These are phyloP conservation scores for Chiloscyllium plagiosum DNA, from an alignment of 2,113 vertebrate genomes.

Conservation along the genomic window DNA sequence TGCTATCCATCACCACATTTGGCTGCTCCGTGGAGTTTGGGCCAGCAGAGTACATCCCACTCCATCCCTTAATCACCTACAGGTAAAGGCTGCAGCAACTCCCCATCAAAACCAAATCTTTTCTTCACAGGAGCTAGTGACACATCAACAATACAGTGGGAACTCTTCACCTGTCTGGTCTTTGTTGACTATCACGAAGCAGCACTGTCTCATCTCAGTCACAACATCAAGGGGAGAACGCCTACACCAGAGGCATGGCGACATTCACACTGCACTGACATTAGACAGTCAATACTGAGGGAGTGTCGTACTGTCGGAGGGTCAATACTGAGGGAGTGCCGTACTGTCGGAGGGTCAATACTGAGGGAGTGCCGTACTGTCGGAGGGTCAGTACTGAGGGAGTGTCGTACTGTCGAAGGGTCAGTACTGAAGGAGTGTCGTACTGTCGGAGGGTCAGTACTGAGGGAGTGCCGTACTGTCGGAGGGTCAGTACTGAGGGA, in stretches of 20 bases:
- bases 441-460: too few relatives aligned
- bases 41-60: slow-evolving; percentile 85
- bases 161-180: not conserved
- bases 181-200: not conserved
- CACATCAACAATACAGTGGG: not conserved
- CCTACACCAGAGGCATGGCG: not conserved
- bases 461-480: too few relatives aligned
- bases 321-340: not conserved
- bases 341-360: not conserved
- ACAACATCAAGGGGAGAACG: not conserved
- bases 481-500: too few relatives aligned
- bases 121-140: not conserved
- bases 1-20: slow-evolving; percentile 71
- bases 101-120: not conserved
- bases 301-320: not conserved
- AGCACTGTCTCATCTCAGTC: not conserved
- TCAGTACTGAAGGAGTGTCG: too few relatives aligned
- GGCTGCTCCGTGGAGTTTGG: slow-evolving; percentile 89
- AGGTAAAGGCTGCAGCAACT: slow-evolving; percentile 53
- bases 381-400: too few relatives aligned
- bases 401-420: too few relatives aligned
- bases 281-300: not conserved
- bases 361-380: too few relatives aligned
- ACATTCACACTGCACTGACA: not conserved
- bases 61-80: slow-evolving; percentile 85